Evolutionary conservation across 2,888 invertebrate species (phyloP).

Genomic region (Bursaphelenchus okinawaensis): DNA sequence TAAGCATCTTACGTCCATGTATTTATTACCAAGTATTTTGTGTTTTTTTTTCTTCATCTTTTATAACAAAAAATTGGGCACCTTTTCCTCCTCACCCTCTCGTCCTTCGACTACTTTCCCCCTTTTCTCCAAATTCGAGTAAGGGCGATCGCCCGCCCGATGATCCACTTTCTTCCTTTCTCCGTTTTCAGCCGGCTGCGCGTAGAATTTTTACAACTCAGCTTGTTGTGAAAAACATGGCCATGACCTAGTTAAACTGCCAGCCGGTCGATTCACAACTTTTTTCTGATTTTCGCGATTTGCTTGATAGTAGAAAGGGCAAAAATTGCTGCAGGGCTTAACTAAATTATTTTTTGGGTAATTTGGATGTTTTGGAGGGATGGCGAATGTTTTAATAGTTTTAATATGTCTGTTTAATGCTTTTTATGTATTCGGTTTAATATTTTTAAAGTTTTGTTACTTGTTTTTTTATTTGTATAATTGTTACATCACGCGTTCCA

Average conservation of each 20-base stretch:
- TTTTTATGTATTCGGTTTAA: neutral
- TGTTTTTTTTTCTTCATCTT: too few species aligned
- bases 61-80: too few species aligned
- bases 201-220: neutral
- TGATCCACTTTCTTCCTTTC: neutral
- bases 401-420: neutral
- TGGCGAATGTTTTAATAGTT: too few species aligned
- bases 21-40: too few species aligned
- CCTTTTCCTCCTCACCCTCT: neutral
- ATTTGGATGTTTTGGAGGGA: too few species aligned
- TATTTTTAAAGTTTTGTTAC: neutral
- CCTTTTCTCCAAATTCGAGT: neutral
- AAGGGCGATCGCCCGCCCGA: neutral
- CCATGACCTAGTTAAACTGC: neutral
- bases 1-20: too few species aligned
- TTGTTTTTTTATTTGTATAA: neutral
- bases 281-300: too few species aligned
- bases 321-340: neutral
- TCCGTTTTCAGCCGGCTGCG: neutral
- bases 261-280: neutral
- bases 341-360: too few species aligned
- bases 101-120: neutral
- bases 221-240: neutral
- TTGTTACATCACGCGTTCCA: too few species aligned
- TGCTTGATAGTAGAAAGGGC: too few species aligned